Conservation (phyloP, 2,888 invertebrate species). For the Ethmia dodecea region DNA sequence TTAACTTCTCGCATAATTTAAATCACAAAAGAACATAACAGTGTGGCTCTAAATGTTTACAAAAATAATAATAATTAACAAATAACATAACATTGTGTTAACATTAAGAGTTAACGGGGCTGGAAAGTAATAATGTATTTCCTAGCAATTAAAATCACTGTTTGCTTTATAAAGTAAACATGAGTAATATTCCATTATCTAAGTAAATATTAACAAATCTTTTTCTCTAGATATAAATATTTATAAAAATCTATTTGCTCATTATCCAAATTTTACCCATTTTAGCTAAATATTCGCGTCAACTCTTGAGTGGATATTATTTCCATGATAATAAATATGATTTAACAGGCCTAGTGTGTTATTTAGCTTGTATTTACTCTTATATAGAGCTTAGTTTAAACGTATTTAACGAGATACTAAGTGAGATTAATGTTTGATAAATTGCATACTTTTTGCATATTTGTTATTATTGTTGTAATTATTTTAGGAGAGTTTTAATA, state of each 20-base stretch:
- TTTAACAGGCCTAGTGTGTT: constrained; percentile 42
- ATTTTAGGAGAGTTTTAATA: constrained; percentile 74
- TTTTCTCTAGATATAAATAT: constrained; percentile 59
- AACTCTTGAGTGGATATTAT: constrained; percentile 20
- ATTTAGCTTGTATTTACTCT: constrained; percentile 40
- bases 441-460: constrained; percentile 55
- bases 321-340: constrained; percentile 13
- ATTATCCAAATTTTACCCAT: constrained; percentile 67
- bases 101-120: no score
- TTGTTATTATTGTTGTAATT: constrained; percentile 72
- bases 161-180: constrained; percentile 51
- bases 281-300: constrained; percentile 55
- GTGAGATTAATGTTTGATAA: constrained; percentile 73
- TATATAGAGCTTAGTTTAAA: constrained; percentile 49
- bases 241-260: constrained; percentile 67
- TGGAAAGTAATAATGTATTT: constrained; percentile 10
- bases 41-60: constrained; percentile 10
- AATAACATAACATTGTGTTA: no score
- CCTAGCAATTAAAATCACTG: constrained; percentile 9
- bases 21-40: constrained; percentile 7
- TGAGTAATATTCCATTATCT: constrained; percentile 74
- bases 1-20: constrained; percentile 22
- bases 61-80: no score
- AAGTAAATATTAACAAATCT: constrained; percentile 61
- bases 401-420: constrained; percentile 61